Percentiles rank a stretch among this genome's conserved stretches.
Conservation (phyloP, 2,113 vertebrate genomes). For the Ciconia stormi region DNA sequence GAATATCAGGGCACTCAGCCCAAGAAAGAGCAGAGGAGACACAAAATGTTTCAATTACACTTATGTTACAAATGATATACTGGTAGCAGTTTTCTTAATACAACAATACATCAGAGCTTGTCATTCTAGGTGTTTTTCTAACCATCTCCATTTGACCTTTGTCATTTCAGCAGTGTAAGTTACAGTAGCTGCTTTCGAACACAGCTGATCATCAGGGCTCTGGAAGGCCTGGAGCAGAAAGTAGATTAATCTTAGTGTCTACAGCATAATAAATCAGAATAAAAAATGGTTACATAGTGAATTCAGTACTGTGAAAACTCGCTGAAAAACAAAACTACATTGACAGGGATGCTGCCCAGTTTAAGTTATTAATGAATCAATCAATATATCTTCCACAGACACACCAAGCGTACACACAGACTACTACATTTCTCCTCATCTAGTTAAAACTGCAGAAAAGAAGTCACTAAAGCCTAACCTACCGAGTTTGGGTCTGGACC, state of each 20-base stretch:
- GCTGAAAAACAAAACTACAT: not conserved
- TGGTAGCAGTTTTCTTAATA: not conserved
- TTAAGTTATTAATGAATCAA: not conserved
- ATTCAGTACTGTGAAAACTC: not conserved
- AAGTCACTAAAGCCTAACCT: not conserved
- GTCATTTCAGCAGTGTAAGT: not conserved
- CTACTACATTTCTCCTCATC: not conserved
- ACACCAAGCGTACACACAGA: accelerated
- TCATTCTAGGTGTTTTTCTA: not conserved
- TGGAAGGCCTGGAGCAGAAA: not conserved
- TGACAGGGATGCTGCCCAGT: not conserved
- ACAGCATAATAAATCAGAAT: not conserved
- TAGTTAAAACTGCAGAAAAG: not conserved
- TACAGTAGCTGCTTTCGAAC: not conserved
- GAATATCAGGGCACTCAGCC: not conserved
- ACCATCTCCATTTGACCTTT: not conserved
- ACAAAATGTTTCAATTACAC: not conserved
- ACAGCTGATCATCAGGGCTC: not conserved
- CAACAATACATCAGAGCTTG: not conserved
- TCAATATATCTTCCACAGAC: not conserved
- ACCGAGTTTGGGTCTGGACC: not conserved
- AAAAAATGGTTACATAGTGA: not conserved
- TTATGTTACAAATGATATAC: not conserved
- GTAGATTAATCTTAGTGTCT: not conserved
- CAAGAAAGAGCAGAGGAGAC: not conserved